Evolutionary conservation across 2,888 invertebrate species (phyloP).

Genomic region (Andricus curvator): DNA sequence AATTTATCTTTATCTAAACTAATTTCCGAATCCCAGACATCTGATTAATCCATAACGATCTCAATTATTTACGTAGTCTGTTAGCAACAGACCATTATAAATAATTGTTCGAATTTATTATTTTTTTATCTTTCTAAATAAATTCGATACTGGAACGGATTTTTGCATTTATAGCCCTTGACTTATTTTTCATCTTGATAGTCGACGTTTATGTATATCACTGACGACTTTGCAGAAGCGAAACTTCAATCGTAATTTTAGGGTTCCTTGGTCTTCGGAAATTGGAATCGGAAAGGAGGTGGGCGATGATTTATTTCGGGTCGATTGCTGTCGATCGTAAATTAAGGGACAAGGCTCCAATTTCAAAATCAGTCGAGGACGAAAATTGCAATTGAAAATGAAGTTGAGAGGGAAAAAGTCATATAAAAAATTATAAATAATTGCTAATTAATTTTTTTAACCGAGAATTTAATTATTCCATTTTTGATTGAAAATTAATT

Average conservation of each 20-base stretch:
- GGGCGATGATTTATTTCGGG: constrained; percentile 5
- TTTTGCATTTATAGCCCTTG: neutral
- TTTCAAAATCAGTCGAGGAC: neutral
- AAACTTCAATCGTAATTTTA: constrained; percentile 19
- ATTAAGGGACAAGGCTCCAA: neutral
- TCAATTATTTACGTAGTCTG: neutral
- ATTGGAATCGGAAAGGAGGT: neutral
- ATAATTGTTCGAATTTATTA: neutral
- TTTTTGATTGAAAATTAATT: no score
- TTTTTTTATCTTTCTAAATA: neutral
- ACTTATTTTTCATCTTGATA: neutral
- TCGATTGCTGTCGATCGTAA: neutral
- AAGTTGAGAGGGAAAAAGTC: no score
- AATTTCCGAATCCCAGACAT: no score
- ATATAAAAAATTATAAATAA: no score
- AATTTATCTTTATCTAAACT: no score
- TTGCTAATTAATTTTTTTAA: no score
- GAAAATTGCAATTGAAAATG: neutral
- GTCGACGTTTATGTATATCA: neutral
- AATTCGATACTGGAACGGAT: neutral
- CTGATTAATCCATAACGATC: neutral
- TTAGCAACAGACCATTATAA: neutral
- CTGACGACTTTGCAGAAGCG: neutral
- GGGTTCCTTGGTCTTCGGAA: constrained; percentile 9
- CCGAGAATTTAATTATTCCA: no score